phyloP scores from a whole-genome alignment of 2,113 vertebrate species.

The Caretta caretta region DNA sequence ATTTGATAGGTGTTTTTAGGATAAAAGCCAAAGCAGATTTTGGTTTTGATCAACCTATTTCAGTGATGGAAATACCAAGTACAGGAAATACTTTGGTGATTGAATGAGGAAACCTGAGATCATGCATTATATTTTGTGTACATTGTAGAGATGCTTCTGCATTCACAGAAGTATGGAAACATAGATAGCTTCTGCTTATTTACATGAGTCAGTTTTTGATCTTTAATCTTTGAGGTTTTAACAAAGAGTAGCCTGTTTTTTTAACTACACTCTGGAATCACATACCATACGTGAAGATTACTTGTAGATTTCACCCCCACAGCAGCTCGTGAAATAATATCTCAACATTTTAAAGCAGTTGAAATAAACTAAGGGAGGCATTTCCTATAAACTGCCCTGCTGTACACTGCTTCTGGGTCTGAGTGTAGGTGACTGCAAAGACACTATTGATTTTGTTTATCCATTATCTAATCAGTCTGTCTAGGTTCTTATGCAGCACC shows the following conservation, averaged over 20 bases:
- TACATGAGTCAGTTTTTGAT: neutral
- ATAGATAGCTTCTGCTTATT: neutral
- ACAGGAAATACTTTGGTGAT: conserved; percentile 54
- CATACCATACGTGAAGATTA: conserved; percentile 33
- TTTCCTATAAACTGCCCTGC: neutral
- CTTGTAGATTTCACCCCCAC: conserved; percentile 16
- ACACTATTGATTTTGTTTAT: neutral
- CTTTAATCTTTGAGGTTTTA: conserved; percentile 32
- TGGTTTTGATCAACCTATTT: conserved; percentile 44
- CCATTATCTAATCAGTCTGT: neutral
- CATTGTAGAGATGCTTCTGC: neutral
- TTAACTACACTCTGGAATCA: conserved; percentile 55
- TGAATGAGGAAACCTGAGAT: conserved; percentile 34
- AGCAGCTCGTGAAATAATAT: neutral
- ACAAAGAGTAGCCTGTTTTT: neutral
- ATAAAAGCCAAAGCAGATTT: conserved; percentile 11
- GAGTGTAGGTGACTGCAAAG: neutral
- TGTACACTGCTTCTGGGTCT: neutral
- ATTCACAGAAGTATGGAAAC: conserved; percentile 21
- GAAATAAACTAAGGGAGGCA: neutral
- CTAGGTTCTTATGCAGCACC: neutral
- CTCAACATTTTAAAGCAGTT: conserved; percentile 30
- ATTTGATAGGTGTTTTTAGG: conserved; percentile 37
- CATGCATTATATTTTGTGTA: conserved; percentile 30
- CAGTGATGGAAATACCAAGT: conserved; percentile 20